Percentiles rank a stretch among this genome's conserved stretches.
Evolutionary conservation across 2,113 vertebrate species (phyloP).

Genomic region (Xenopus borealis): DNA sequence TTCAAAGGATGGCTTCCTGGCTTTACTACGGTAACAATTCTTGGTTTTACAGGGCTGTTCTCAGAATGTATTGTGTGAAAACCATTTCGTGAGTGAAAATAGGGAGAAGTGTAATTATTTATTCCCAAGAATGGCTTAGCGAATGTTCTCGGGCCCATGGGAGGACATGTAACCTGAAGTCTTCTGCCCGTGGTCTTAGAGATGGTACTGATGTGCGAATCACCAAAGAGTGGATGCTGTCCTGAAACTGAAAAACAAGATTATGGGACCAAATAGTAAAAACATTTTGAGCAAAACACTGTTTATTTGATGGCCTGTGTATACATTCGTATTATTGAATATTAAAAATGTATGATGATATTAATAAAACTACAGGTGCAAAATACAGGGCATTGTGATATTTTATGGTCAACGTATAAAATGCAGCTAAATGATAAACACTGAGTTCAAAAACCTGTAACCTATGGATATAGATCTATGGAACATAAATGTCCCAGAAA

Average conservation of each 20-base stretch:
- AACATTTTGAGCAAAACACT: too few species aligned
- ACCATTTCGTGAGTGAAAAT: slow-evolving; percentile 52
- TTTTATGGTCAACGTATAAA: too few species aligned
- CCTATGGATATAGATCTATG: too few species aligned
- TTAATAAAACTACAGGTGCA: too few species aligned
- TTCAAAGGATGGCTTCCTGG: slow-evolving; percentile 67
- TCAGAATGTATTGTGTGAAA: slow-evolving; percentile 74
- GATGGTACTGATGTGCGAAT: slow-evolving; percentile 50
- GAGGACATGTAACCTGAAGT: slow-evolving; percentile 60
- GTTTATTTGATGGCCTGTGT: too few species aligned
- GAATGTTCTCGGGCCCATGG: slow-evolving; percentile 48
- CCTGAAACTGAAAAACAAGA: slow-evolving; percentile 51
- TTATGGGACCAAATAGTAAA: too few species aligned
- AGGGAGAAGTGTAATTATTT: slow-evolving; percentile 39
- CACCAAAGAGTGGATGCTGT: slow-evolving; percentile 52
- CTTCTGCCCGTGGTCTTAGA: slow-evolving; percentile 60
- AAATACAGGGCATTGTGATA: too few species aligned
- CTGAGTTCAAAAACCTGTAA: too few species aligned
- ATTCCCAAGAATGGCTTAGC: slow-evolving; percentile 56
- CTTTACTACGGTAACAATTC: slow-evolving; percentile 84
- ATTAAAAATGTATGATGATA: too few species aligned
- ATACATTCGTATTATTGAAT: too few species aligned
- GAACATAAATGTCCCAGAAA: too few species aligned
- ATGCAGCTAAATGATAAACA: too few species aligned
- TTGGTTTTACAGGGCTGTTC: slow-evolving; percentile 78